phyloP scores from a whole-genome alignment of 2,113 vertebrate genomes.

The Perca flavescens region DNA sequence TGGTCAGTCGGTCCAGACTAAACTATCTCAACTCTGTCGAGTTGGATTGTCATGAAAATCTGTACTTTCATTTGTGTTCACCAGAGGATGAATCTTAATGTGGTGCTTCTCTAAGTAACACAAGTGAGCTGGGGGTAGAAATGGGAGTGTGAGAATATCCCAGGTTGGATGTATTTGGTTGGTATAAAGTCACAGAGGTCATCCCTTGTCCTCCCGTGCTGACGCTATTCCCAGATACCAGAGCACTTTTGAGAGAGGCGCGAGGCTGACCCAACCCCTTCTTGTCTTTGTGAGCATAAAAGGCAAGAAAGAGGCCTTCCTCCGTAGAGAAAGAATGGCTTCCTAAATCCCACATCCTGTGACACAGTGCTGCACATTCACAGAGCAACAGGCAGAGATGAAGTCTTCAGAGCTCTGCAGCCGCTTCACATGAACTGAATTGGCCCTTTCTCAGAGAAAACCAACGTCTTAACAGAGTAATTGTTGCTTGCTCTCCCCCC shows the following conservation, averaged over 20 bases:
- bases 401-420: constrained; percentile 18
- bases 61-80: background rate
- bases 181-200: constrained; percentile 64
- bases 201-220: constrained; percentile 56
- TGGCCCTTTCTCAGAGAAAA: constrained; percentile 51
- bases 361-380: constrained; percentile 62
- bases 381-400: constrained; percentile 49
- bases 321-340: constrained; percentile 74
- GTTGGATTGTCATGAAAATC: background rate
- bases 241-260: constrained; percentile 69
- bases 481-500: constrained; percentile 19
- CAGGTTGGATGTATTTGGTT: constrained; percentile 12
- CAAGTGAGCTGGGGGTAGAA: background rate
- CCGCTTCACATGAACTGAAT: constrained; percentile 41
- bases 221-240: constrained; percentile 70
- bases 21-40: background rate
- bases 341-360: constrained; percentile 74
- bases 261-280: constrained; percentile 75
- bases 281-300: constrained; percentile 84
- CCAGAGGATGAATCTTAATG: background rate
- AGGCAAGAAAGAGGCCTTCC: constrained; percentile 80
- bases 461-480: constrained; percentile 39
- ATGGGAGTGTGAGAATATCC: constrained; percentile 50
- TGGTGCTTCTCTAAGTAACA: too few species aligned
- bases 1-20: background rate